These are phyloP conservation scores for Leptoteleia sp. DNA, from an alignment of 1,140 invertebrate species.

Conservation along the genomic window DNA sequence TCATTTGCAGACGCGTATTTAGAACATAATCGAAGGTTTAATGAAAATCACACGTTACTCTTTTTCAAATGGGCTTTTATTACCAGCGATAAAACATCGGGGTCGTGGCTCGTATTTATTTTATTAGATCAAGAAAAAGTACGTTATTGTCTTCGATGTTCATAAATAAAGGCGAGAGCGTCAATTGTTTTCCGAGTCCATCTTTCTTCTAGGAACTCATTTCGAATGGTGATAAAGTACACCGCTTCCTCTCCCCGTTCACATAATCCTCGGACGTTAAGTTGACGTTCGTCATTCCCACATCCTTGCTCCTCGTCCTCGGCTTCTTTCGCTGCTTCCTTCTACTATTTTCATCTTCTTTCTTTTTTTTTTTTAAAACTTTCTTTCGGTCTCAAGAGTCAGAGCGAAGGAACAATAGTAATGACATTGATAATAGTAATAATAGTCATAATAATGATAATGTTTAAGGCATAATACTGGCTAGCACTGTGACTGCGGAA, in stretches of 20 bases:
- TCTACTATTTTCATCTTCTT: too few relatives aligned
- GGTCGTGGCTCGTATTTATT: conserved; percentile 27
- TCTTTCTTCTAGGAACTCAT: conserved; percentile 51
- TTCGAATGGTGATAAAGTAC: conserved; percentile 58
- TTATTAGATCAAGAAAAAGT: conserved; percentile 55
- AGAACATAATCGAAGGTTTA: conserved; percentile 37
- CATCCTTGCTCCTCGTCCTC: conserved; percentile 19
- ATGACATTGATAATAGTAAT: conserved; percentile 54
- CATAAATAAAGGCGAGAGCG: conserved; percentile 57
- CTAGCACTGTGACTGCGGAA: conserved; percentile 67
- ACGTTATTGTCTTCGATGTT: conserved; percentile 66
- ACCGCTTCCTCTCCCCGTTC: conserved; percentile 30
- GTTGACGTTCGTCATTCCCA: conserved; percentile 49
- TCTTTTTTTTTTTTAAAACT: conserved; percentile 10
- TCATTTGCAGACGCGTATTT: conserved; percentile 25
- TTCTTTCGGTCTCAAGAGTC: conserved; percentile 35
- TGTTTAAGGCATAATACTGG: conserved; percentile 69
- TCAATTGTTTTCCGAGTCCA: conserved; percentile 51
- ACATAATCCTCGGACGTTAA: conserved; percentile 57
- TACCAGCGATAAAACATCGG: conserved; percentile 48
- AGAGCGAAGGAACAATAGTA: conserved; percentile 57
- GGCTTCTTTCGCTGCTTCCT: conserved; percentile 1
- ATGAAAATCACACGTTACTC: conserved; percentile 42
- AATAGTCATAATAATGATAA: conserved; percentile 63
- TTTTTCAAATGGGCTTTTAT: conserved; percentile 54